These are phyloP conservation scores for Agrochola lychnidis DNA, from an alignment of 2,888 invertebrate genomes.

Conservation along the genomic window DNA sequence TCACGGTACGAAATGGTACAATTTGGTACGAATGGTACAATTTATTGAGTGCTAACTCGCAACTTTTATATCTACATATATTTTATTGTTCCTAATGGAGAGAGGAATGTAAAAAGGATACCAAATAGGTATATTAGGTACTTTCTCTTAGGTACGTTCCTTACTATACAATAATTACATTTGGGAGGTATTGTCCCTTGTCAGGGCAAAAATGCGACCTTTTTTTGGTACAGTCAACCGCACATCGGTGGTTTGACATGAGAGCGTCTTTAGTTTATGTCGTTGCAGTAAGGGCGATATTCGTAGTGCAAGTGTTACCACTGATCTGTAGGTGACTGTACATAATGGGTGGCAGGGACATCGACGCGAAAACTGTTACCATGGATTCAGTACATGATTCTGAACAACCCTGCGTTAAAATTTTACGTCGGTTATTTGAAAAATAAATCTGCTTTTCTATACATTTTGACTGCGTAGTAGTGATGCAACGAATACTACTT, in stretches of 20 bases:
- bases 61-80: constrained; percentile 13
- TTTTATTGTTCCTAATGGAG: constrained; percentile 33
- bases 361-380: too few relatives aligned
- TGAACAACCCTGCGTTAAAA: too few relatives aligned
- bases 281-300: neutral
- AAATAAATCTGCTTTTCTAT: too few relatives aligned
- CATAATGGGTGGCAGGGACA: too few relatives aligned
- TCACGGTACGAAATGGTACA: constrained; percentile 28
- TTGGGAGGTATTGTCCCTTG: neutral
- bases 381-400: too few relatives aligned
- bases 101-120: constrained; percentile 5
- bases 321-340: neutral
- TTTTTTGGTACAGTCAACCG: neutral
- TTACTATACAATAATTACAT: constrained; percentile 17
- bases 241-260: neutral
- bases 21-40: constrained; percentile 16
- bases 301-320: neutral
- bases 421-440: too few relatives aligned
- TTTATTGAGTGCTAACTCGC: constrained; percentile 42
- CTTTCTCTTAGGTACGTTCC: neutral
- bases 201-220: neutral
- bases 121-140: neutral
- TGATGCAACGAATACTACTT: too few relatives aligned
- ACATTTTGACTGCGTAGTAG: too few relatives aligned
- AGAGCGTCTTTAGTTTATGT: neutral